A percentile compares a stretch with the other conserved stretches of the same genome.
Evolutionary conservation across 2,888 invertebrate genomes (phyloP).

Genomic region (Ichneumon xanthorius): DNA sequence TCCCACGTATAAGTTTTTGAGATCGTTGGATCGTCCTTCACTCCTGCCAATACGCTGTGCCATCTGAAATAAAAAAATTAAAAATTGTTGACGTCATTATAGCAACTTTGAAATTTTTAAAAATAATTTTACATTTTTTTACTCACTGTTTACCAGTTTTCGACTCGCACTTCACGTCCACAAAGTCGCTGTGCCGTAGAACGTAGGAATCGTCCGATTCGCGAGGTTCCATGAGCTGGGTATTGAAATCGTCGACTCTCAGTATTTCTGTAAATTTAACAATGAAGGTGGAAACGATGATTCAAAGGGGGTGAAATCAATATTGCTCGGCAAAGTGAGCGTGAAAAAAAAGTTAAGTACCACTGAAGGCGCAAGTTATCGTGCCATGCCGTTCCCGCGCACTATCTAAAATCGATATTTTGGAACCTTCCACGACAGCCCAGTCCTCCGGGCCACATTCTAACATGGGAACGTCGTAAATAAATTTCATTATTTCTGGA

Average conservation of each 20-base stretch:
- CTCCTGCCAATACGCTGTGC: constrained; percentile 89
- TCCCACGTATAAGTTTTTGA: constrained; percentile 85
- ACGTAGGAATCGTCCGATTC: constrained; percentile 87
- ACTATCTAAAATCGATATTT: constrained; percentile 86
- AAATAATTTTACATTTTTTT: background rate
- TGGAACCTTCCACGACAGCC: constrained; percentile 88
- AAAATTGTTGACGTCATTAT: too few species aligned
- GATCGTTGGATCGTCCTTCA: constrained; percentile 85
- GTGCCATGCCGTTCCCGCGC: constrained; percentile 84
- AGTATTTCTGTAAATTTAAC: constrained; percentile 88
- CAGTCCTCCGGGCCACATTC: constrained; percentile 90
- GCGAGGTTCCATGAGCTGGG: constrained; percentile 86
- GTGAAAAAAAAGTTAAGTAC: constrained; percentile 66
- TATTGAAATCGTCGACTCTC: constrained; percentile 88
- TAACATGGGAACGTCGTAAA: constrained; percentile 88
- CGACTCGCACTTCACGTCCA: constrained; percentile 88
- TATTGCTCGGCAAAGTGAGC: background rate
- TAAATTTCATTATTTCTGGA: constrained; percentile 91
- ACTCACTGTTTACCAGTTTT: constrained; percentile 84
- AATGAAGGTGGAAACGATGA: background rate
- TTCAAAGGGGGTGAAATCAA: background rate
- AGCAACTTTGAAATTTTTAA: background rate
- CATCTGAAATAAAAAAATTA: constrained; percentile 84
- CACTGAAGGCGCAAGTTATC: constrained; percentile 82
- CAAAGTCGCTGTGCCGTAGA: constrained; percentile 90